Percentiles rank a stretch among this genome's conserved stretches.
These are phyloP conservation scores for Chalcis sispes DNA, from an alignment of 2,888 invertebrate genomes.

Conservation along the genomic window DNA sequence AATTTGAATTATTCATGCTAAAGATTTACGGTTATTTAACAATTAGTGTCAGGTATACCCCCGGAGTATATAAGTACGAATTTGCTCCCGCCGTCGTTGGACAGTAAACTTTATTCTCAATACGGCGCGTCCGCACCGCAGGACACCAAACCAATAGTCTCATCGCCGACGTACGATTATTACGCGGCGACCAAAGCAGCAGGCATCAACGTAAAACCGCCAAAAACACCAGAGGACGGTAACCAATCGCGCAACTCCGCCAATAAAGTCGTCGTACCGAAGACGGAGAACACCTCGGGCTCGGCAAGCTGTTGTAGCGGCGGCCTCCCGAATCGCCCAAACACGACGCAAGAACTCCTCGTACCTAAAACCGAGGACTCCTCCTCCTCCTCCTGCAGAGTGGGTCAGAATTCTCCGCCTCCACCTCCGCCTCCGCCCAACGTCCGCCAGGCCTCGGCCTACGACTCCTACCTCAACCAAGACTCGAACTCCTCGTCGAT, in stretches of 20 bases:
- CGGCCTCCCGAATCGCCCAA: slow-evolving; percentile 66
- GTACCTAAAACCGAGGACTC: slow-evolving; percentile 83
- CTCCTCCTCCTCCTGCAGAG: slow-evolving; percentile 23
- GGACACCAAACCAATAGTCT: slow-evolving; percentile 72
- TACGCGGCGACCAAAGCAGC: slow-evolving; percentile 71
- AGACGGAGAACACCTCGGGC: slow-evolving; percentile 71
- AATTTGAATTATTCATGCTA: background rate
- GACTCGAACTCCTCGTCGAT: slow-evolving; percentile 85
- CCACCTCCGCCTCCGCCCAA: slow-evolving; percentile 77
- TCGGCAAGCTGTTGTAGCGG: slow-evolving; percentile 76
- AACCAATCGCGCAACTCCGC: slow-evolving; percentile 61
- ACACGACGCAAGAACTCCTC: slow-evolving; percentile 77
- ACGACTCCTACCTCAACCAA: slow-evolving; percentile 82
- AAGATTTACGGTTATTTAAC: slow-evolving; percentile 16
- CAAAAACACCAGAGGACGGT: slow-evolving; percentile 77
- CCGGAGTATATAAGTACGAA: slow-evolving; percentile 74
- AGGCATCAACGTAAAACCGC: slow-evolving; percentile 76
- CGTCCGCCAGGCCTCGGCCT: slow-evolving; percentile 75
- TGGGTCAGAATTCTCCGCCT: slow-evolving; percentile 68
- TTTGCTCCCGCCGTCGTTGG: slow-evolving; percentile 72
- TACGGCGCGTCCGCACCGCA: slow-evolving; percentile 68
- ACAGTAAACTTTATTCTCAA: slow-evolving; percentile 71
- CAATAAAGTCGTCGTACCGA: slow-evolving; percentile 69
- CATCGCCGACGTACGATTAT: slow-evolving; percentile 71
- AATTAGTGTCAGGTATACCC: slow-evolving; percentile 72